phyloP scores from a whole-genome alignment of 2,113 vertebrate genomes.

The Amphilophus citrinellus region DNA sequence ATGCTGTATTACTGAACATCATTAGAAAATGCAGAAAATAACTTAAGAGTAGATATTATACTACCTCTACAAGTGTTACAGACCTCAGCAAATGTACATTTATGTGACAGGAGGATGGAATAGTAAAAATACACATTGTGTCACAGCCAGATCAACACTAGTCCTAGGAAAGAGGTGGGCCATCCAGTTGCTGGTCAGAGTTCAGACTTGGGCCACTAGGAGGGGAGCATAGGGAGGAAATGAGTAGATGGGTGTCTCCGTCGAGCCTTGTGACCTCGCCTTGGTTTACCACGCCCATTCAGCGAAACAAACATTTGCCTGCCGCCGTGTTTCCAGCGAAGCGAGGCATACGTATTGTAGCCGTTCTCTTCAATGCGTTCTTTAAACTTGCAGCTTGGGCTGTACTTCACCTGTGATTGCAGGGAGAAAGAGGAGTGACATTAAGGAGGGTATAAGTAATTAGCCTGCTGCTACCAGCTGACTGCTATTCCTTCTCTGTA shows the following conservation, averaged over 20 bases:
- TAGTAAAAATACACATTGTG: slow-evolving; percentile 52
- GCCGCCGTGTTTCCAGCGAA: slow-evolving; percentile 87
- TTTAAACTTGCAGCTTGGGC: slow-evolving; percentile 89
- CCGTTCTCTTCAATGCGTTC: slow-evolving; percentile 95
- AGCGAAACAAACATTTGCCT: slow-evolving; percentile 93
- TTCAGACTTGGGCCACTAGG: slow-evolving; percentile 73
- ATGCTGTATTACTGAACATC: slow-evolving; percentile 64
- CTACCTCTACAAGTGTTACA: slow-evolving; percentile 72
- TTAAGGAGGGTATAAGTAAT: slow-evolving; percentile 10
- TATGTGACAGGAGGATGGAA: slow-evolving; percentile 61
- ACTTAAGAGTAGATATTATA: slow-evolving; percentile 78
- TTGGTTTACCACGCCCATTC: slow-evolving; percentile 84
- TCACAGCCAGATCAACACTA: slow-evolving; percentile 37
- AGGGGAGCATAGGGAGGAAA: slow-evolving; percentile 91
- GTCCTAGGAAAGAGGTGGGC: slow-evolving; percentile 15
- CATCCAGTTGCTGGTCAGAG: slow-evolving; percentile 39
- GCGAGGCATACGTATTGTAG: slow-evolving; percentile 92
- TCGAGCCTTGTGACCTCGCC: slow-evolving; percentile 83
- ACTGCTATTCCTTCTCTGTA: slow-evolving; percentile 16
- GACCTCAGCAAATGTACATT: slow-evolving; percentile 77
- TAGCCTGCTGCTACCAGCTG: not conserved
- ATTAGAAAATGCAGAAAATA: slow-evolving; percentile 76
- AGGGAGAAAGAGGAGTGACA: not conserved
- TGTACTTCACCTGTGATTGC: slow-evolving; percentile 86
- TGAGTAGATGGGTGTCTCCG: slow-evolving; percentile 91